Conservation (phyloP, 2,113 vertebrate species). For the Antechinus stuartii region DNA sequence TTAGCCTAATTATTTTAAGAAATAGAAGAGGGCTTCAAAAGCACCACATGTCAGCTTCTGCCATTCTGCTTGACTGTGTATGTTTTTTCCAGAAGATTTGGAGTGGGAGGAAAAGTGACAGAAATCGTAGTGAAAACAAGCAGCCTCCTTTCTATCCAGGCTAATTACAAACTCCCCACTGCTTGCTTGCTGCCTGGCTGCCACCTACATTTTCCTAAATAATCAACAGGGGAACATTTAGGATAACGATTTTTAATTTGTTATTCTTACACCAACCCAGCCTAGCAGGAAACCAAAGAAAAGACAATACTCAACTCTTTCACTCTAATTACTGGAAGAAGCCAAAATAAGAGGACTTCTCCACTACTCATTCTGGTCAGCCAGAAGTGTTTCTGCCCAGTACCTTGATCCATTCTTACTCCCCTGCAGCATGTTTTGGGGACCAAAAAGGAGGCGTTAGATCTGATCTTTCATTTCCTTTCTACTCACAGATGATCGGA, state of each 20-base stretch:
- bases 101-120: conserved; percentile 6
- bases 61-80: background rate
- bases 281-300: conserved; percentile 14
- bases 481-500: conserved; percentile 3
- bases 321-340: background rate
- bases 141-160: background rate
- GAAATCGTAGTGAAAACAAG: background rate
- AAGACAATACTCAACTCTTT: background rate
- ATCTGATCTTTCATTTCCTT: background rate
- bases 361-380: background rate
- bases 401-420: background rate
- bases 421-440: background rate
- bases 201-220: conserved; percentile 14
- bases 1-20: background rate
- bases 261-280: background rate
- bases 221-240: background rate
- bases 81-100: background rate
- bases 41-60: background rate
- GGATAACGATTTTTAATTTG: background rate
- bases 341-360: background rate
- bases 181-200: background rate
- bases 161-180: background rate
- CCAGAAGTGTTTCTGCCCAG: conserved; percentile 17
- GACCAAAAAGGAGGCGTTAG: background rate
- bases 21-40: background rate